A percentile compares a stretch with the other conserved stretches of the same genome.
These are phyloP conservation scores for Zaprionus gabonicus DNA, from an alignment of 1,140 invertebrate species.

Conservation along the genomic window DNA sequence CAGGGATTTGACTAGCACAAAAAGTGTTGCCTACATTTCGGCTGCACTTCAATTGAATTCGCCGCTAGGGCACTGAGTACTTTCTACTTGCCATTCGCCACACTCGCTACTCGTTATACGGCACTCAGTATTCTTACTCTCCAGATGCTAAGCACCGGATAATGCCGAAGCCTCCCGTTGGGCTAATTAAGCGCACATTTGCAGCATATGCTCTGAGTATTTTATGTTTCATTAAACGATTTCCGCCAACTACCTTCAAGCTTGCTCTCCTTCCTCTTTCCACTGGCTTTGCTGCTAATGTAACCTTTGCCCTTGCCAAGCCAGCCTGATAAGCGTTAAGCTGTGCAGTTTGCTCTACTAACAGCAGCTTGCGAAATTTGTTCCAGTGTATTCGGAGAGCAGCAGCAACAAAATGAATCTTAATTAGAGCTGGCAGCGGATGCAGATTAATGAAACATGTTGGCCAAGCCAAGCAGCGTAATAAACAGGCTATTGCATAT, in stretches of 20 bases:
- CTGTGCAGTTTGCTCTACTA: constrained; percentile 10
- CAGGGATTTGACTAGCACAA: constrained; percentile 10
- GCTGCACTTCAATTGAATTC: neutral
- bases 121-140: neutral
- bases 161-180: constrained; percentile 35
- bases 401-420: constrained; percentile 46
- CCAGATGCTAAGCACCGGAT: constrained; percentile 33
- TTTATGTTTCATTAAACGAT: constrained; percentile 49
- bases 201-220: constrained; percentile 40
- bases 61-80: neutral
- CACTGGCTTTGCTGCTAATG: constrained; percentile 3
- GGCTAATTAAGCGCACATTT: constrained; percentile 64
- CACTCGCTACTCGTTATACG: neutral
- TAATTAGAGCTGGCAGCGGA: constrained; percentile 41
- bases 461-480: constrained; percentile 10
- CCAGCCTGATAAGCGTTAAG: constrained; percentile 19
- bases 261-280: neutral
- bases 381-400: constrained; percentile 10
- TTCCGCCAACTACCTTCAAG: constrained; percentile 22
- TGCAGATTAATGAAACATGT: constrained; percentile 45
- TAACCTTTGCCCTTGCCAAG: constrained; percentile 39
- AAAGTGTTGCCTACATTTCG: constrained; percentile 46
- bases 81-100: neutral
- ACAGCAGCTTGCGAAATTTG: constrained; percentile 24
- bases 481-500: constrained; percentile 36